Base-by-base conservation (phyloP, 2,113 vertebrate species). In the Psittacara wagleri region DNA sequence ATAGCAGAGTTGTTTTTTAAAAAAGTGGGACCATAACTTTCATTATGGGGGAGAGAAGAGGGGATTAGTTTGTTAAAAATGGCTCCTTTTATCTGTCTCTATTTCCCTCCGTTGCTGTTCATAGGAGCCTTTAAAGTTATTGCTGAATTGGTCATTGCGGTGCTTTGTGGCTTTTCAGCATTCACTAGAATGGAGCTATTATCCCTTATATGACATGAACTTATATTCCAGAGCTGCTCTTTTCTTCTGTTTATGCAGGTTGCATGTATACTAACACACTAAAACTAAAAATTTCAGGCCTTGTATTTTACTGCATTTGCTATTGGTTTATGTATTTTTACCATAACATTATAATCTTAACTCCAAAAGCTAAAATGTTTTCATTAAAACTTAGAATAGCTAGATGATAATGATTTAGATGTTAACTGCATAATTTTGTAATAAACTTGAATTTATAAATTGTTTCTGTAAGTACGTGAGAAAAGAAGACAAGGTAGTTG, bases 11-110 rank as follows among this genome's bases (percentile, higher is more conserved):
- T 87, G 57, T 23, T 59, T 29, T 33, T 86, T 51, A 9, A 37
- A 29, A 52, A 69, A 76, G 13, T n/a, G 35, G 52, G 31, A 76
- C 33, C 22, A 20, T 78, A 86, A 73, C n/a, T 43, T 83, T 86
- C 15, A 37, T 63, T 90, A 33, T 41, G 12, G 18, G 41, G 48
- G 52, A 69, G 75, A 87, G 27, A 10, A 57, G 68, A 75, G 23
- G 13, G 51, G 73, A 72, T 85, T 92, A 59, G 63, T 95, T 94
- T 77, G 57, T 91, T 83, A 62, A 77, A 95, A 94, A 54, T 85
- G 17, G 2, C 22, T 87, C 17, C 37, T 95, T 94, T 87, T 95
- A 79, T 82, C 69, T 86, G 4, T 90, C 23, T 92, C 62, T 8
- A 6, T 90, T 93, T 85, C 63, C 49, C n/a, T 94, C 37, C 43